Evolutionary conservation across 2,888 invertebrate species (phyloP), one percentile per base, ranked within the genome.

Genomic region (Mythimna pallens): DNA sequence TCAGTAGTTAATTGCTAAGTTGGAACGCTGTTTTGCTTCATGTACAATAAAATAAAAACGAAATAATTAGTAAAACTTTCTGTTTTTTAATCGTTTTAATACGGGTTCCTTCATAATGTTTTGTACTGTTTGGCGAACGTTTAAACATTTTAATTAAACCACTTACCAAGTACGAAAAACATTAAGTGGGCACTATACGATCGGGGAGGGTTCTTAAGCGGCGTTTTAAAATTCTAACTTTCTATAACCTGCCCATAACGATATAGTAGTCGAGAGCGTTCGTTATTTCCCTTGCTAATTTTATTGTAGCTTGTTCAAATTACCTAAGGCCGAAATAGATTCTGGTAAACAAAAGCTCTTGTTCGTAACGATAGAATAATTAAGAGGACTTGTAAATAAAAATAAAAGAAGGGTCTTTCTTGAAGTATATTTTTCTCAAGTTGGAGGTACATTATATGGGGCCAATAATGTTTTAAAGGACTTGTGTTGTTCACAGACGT

Each of bases 101-200:
- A 71, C 70, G 47, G 64, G 78, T 72, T 80, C 78, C 81, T 85
- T 85, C 63, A 74, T 70, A 81, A 78, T 76, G 84, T 85, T 88
- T 81, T 83, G 86, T 87, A 85, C 87, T 88, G 86, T 89, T 91
- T 77, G 85, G 86, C 81, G 81, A 89, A 87, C 87, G 87, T 88
- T 92, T 88, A 90, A 92, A 86, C 88, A 88, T 92, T 93, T 94
- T 94, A 94, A 94, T 94, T 93, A 94, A 92, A 89, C 89, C 92
- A 92, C 93, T 94, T 88, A 86, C 73, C 75, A 81, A 77, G 84
- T 84, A 83, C 82, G 77, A 83, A 85, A 85, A 86, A 87, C 85
- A 83, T 87, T 86, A 88, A 90, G 88, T 86, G 85, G 84, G 76
- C 78, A 84, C 86, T 88, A 74, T 81, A 85, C 86, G 83, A 84